Evolutionary conservation across 1,140 invertebrate species (phyloP).

Genomic region (Papilio dardanus): DNA sequence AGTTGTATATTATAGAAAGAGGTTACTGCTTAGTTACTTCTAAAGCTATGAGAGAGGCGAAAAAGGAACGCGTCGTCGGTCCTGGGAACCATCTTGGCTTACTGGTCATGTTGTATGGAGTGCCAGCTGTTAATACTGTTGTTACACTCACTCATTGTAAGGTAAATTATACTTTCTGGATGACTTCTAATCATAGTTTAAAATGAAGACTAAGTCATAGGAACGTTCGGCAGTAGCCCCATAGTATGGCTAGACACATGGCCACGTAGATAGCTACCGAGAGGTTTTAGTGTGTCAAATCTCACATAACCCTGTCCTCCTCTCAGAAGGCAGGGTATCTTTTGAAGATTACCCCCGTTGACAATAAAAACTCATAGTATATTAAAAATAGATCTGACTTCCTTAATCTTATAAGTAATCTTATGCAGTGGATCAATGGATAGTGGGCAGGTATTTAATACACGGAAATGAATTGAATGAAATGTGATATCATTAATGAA

Average conservation of each 20-base stretch:
- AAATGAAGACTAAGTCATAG: no score
- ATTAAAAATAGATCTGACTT: no score
- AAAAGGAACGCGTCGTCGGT: conserved; percentile 65
- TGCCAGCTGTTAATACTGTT: conserved; percentile 70
- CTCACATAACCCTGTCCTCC: no score
- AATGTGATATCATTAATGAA: conserved; percentile 9
- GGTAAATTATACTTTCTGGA: conserved; percentile 48
- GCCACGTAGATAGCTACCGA: no score
- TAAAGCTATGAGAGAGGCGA: conserved; percentile 55
- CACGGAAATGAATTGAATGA: neutral
- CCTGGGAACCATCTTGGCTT: conserved; percentile 73
- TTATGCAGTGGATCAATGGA: no score
- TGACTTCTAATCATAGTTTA: neutral
- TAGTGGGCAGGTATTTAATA: neutral
- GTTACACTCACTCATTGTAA: conserved; percentile 78
- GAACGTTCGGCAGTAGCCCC: no score
- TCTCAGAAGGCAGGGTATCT: no score
- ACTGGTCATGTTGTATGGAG: conserved; percentile 70
- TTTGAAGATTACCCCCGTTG: no score
- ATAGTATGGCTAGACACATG: no score
- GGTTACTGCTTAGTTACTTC: conserved; percentile 75
- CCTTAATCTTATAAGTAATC: neutral
- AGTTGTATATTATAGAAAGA: conserved; percentile 76
- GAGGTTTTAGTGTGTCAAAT: no score
- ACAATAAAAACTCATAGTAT: no score